Evolutionary conservation across 2,888 invertebrate genomes (phyloP).

Genomic region (Perizoma flavofasciatum): DNA sequence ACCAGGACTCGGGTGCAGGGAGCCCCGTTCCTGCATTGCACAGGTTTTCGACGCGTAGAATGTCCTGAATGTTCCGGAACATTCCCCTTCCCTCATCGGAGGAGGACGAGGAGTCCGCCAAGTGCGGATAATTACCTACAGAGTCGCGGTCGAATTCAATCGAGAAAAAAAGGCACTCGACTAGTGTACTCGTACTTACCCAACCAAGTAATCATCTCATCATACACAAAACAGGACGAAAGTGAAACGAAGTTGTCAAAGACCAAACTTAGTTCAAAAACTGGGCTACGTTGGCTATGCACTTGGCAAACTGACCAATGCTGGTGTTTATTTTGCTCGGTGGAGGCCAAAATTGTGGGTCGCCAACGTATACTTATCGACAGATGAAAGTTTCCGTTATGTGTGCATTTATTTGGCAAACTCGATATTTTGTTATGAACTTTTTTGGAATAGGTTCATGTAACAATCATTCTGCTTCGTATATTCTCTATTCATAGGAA

Average conservation of each 20-base stretch:
- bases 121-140: no score
- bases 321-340: conserved; percentile 31
- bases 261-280: conserved; percentile 19
- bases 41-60: no score
- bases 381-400: conserved; percentile 47
- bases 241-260: conserved; percentile 19
- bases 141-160: no score
- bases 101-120: no score
- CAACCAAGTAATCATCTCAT: conserved; percentile 2
- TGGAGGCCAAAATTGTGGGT: conserved; percentile 43
- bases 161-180: no score
- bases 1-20: no score
- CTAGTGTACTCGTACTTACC: not conserved
- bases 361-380: conserved; percentile 38
- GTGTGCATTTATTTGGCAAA: conserved; percentile 43
- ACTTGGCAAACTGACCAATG: conserved; percentile 28
- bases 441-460: not conserved
- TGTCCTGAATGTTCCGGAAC: no score
- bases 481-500: no score
- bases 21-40: no score
- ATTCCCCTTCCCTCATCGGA: no score
- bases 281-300: conserved; percentile 28
- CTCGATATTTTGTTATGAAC: conserved; percentile 24
- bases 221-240: conserved; percentile 10
- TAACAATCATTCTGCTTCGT: no score